phyloP scores from a whole-genome alignment of 92 coral and sea anemone genomes.

The Scolanthus callimorphus region DNA sequence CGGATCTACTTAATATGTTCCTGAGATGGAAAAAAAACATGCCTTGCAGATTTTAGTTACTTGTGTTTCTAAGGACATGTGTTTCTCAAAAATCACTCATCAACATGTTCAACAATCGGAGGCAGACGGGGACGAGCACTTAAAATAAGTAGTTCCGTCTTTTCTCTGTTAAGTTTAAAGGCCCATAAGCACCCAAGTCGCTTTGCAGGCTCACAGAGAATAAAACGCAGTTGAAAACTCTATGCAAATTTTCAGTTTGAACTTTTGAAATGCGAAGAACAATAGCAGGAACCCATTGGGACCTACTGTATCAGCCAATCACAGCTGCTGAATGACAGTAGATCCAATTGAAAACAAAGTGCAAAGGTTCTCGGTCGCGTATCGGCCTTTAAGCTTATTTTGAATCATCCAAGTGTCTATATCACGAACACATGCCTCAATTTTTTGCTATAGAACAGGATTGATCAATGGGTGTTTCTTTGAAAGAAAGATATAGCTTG shows the following conservation, averaged over 20 bases:
- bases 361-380: too few relatives aligned
- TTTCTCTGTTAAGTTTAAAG: constrained; percentile 12
- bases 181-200: too few relatives aligned
- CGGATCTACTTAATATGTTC: background rate
- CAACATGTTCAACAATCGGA: constrained; percentile 18
- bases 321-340: too few relatives aligned
- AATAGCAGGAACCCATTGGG: too few relatives aligned
- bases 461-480: constrained; percentile 28
- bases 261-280: too few relatives aligned
- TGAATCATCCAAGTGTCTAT: constrained; percentile 26
- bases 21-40: constrained; percentile 2
- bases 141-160: constrained; percentile 31
- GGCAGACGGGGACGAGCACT: constrained; percentile 29
- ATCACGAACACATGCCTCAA: constrained; percentile 31
- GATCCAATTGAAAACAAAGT: too few relatives aligned
- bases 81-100: background rate
- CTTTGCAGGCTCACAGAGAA: too few relatives aligned
- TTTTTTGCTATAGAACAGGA: constrained; percentile 6
- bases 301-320: too few relatives aligned
- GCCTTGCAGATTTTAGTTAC: constrained; percentile 22
- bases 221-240: too few relatives aligned
- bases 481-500: constrained; percentile 19
- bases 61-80: background rate
- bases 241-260: too few relatives aligned
- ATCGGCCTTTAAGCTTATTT: too few relatives aligned